Base-by-base conservation (phyloP, 2,888 invertebrate genomes). In the Cyclophora punctaria region DNA sequence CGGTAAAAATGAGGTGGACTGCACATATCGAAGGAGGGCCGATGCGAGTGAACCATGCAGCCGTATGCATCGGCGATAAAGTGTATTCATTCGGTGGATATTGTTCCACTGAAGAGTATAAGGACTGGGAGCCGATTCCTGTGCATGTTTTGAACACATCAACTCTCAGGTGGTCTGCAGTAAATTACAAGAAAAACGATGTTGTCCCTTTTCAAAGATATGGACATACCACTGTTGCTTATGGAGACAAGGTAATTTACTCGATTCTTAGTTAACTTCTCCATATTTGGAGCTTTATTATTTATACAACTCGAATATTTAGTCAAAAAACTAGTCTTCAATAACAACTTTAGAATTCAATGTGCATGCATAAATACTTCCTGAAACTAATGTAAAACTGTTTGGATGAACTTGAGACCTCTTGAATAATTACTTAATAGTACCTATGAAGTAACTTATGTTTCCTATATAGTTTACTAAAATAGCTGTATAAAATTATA, bases 61-160 rank as follows among this genome's bases (percentile, higher is more conserved):
- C 96, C 3, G 96, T 94, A 34, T 90, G 92, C 51, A 92, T 96
- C 43, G 93, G 92, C 34, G 92, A 94, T 62, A 92, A 90, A 69
- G 95, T 98, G 59, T 97, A 93, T 79, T 95, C 96, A 0, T 97
- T 98, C 77, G 97, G 98, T 42, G 98, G 98, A 35, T 98, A 96
- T 75, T 96, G 95, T 73, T 95, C 96, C 0, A 94, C 94, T 5
- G 95, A 95, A 66, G 93, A 95, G 69, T 95, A 94, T 67, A 90
- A 91, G 51, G 90, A 91, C 56, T 92, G 91, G 77, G 90, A 92
- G 41, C 93, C 95, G 0, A 97, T 98, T 73, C 97, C 97, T 73
- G 93, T 97, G 2, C 95, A 96, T 80, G 91, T 96, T 7, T 84
- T 98, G 34, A 92, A 97, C 71, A 95, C 95, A 49, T 87, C 93